Evolutionary conservation across 2,797 vertebrate genomes (phyloP).

Genomic region (Hephaestus fuliginosus): DNA sequence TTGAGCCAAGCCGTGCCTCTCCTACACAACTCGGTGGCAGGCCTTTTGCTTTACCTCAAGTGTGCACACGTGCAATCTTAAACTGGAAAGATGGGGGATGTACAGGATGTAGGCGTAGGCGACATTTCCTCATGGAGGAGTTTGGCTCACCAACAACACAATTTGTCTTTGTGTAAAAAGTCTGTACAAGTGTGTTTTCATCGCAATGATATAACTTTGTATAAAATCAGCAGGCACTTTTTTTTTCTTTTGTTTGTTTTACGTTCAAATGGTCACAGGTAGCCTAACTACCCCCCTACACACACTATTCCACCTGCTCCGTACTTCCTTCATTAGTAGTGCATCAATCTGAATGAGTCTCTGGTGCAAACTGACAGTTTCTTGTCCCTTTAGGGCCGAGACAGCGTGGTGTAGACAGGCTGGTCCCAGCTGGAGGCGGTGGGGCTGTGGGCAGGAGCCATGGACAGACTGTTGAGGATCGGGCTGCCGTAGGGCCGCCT

Average conservation of each 20-base stretch:
- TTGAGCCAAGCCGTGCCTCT: conserved; percentile 67
- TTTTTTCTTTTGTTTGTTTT: conserved; percentile 64
- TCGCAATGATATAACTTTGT: conserved; percentile 76
- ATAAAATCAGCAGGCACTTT: conserved; percentile 94
- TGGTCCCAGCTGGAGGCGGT: conserved; percentile 93
- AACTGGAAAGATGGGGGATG: conserved; percentile 63
- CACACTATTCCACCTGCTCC: conserved; percentile 55
- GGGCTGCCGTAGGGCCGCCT: conserved; percentile 92
- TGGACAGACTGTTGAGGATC: conserved; percentile 93
- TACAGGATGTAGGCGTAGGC: conserved; percentile 76
- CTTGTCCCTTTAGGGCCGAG: conserved; percentile 86
- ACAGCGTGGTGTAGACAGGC: conserved; percentile 97
- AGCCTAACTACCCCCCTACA: conserved; percentile 51
- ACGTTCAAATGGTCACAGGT: conserved; percentile 72
- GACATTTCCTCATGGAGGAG: conserved; percentile 89
- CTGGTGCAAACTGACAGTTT: conserved; percentile 41
- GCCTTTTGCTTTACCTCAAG: conserved; percentile 66
- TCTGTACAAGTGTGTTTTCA: conserved; percentile 72
- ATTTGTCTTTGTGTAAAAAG: conserved; percentile 76
- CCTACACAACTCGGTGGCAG: conserved; percentile 71
- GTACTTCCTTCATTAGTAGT: conserved; percentile 83
- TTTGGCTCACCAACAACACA: conserved; percentile 80
- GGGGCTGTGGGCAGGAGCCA: conserved; percentile 94
- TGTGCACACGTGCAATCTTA: conserved; percentile 65
- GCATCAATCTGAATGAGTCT: conserved; percentile 79